phyloP scores from a whole-genome alignment of 2,113 vertebrate genomes.

The Phocoena phocoena region DNA sequence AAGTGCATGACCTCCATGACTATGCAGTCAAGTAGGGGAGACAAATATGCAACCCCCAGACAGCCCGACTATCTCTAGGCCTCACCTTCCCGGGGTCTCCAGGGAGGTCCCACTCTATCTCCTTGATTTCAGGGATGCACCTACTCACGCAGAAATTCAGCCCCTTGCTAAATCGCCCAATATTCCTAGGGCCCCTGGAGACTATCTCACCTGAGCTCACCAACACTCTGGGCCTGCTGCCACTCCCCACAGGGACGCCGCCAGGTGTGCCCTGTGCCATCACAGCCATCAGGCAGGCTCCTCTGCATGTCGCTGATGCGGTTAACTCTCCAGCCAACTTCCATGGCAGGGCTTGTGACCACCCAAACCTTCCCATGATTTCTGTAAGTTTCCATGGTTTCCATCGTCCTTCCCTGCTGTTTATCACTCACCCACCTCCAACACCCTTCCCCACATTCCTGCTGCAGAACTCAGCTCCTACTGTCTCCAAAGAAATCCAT shows the following conservation, averaged over 20 bases:
- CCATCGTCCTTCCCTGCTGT: background rate
- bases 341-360: background rate
- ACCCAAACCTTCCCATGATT: background rate
- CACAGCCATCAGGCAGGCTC: too few species aligned
- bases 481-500: background rate
- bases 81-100: background rate
- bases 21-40: background rate
- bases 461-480: background rate
- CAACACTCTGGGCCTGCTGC: background rate
- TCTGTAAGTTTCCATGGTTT: background rate
- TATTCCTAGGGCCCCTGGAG: background rate
- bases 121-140: background rate
- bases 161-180: background rate
- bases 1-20: background rate
- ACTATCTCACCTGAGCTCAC: background rate
- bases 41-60: background rate
- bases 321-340: background rate
- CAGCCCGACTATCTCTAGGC: background rate
- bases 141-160: background rate
- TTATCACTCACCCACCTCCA: background rate
- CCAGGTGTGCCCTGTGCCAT: fast-evolving
- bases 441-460: background rate
- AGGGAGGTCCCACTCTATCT: background rate
- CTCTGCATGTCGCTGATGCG: background rate
- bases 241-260: background rate